phyloP scores from a whole-genome alignment of 2,113 vertebrate genomes.

The Geococcyx californianus region DNA sequence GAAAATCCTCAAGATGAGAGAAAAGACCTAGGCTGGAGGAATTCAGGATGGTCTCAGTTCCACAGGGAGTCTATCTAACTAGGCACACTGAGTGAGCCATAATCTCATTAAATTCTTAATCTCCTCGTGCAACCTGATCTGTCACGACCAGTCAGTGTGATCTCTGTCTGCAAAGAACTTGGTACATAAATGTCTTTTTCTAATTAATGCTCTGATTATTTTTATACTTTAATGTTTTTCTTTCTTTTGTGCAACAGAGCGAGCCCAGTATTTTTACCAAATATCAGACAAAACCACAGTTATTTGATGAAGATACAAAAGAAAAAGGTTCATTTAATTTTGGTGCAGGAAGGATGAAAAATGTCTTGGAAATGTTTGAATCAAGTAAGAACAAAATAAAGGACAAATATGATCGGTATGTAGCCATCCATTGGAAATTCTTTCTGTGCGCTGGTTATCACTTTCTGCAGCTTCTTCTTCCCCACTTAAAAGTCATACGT shows the following conservation, averaged over 20 bases:
- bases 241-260: slow-evolving; percentile 74
- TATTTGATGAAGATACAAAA: slow-evolving; percentile 83
- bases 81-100: not conserved
- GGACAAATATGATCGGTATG: slow-evolving; percentile 86
- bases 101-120: slow-evolving; percentile 19
- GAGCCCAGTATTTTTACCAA: slow-evolving; percentile 83
- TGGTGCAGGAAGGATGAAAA: slow-evolving; percentile 72
- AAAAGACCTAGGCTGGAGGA: not conserved
- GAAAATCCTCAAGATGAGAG: not conserved
- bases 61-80: not conserved
- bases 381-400: slow-evolving; percentile 85
- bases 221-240: slow-evolving; percentile 17
- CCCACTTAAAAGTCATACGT: not conserved
- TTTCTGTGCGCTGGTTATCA: not conserved
- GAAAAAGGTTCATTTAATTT: slow-evolving; percentile 70
- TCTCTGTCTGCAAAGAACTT: not conserved
- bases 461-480: slow-evolving; percentile 8
- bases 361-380: slow-evolving; percentile 86
- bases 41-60: not conserved
- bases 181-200: not conserved
- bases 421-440: not conserved
- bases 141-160: not conserved
- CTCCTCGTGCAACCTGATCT: not conserved
- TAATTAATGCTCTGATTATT: slow-evolving; percentile 19
- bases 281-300: slow-evolving; percentile 88